Base-by-base conservation (phyloP, 2,113 vertebrate genomes). In the Trichechus manatus region DNA sequence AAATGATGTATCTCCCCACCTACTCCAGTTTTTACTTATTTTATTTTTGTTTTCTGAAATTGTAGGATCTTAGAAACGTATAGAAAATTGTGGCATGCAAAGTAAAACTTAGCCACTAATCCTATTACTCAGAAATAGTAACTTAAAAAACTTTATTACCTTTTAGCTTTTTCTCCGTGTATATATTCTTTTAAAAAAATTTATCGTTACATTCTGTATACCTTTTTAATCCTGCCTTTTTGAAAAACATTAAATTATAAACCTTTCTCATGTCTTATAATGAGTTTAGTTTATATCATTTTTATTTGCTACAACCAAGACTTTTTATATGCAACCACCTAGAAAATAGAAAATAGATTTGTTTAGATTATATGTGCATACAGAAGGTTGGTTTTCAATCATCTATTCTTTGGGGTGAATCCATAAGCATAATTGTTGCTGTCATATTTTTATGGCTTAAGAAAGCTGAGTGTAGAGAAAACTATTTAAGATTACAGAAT, bases 11-110 rank as follows among this genome's bases (percentile, higher is more conserved):
- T 79, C 3, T 39, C 36, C 31, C 22, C 29, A 47, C 75, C 89
- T 87, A 89, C 22, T 84, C 27, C 79, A 59, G 31, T 20, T 63
- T 68, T 70, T 88, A 50, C 22, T 89, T 86, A 79, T 3, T 4
- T 5, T 44, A 50, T 39, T 82, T 90, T 92, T 96, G 3, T 95
- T 81, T 56, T 17, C 23, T 89, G 75, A 95, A 87, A 84, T 75
- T 93, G 3, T 80, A 83, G 77, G 63, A 80, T 1, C 27, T 94
- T 81, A 20, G 44, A 72, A 93, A 95, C 70, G n/a, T n/a, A 78
- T 25, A 86, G 39, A 66, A 93, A 94, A 64, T 61, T 95, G 15
- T 75, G 25, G 25, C 27, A 6, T 53, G 11, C 36, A 91, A 9
- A 36, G 50, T 82, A 66, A 78, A 84, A 90, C 44, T 50, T 6